These are phyloP conservation scores for Callipepla squamata DNA, from an alignment of 2,113 vertebrate genomes.

Conservation along the genomic window DNA sequence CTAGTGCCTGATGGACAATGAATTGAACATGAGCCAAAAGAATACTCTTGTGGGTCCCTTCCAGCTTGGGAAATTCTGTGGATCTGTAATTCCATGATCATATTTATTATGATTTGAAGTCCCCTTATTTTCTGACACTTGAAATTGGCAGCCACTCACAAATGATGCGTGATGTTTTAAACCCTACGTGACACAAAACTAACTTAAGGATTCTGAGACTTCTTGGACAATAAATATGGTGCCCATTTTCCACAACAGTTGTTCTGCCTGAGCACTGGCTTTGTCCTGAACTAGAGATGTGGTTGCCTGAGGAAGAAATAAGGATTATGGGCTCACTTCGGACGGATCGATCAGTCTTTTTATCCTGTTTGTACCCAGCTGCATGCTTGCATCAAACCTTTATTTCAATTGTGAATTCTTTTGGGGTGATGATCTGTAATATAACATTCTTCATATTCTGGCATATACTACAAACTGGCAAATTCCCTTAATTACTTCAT, in stretches of 20 bases:
- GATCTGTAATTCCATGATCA: too few species aligned
- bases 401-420: neutral
- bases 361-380: neutral
- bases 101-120: neutral
- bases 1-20: accelerated
- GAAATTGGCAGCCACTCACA: neutral
- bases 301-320: neutral
- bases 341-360: neutral
- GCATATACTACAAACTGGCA: neutral
- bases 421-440: neutral
- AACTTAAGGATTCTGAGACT: neutral
- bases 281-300: neutral
- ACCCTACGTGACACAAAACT: too few species aligned
- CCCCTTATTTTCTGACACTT: neutral
- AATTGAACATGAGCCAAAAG: neutral
- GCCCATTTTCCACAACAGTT: neutral
- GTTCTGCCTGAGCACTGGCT: neutral
- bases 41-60: neutral
- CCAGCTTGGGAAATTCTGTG: neutral
- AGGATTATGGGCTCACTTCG: neutral
- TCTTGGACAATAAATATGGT: neutral
- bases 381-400: neutral
- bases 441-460: neutral
- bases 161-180: neutral
- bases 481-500: neutral